Percentiles rank a stretch among this genome's conserved stretches.
Evolutionary conservation across 2,888 invertebrate species (phyloP).

Genomic region (Diloba caeruleocephala): DNA sequence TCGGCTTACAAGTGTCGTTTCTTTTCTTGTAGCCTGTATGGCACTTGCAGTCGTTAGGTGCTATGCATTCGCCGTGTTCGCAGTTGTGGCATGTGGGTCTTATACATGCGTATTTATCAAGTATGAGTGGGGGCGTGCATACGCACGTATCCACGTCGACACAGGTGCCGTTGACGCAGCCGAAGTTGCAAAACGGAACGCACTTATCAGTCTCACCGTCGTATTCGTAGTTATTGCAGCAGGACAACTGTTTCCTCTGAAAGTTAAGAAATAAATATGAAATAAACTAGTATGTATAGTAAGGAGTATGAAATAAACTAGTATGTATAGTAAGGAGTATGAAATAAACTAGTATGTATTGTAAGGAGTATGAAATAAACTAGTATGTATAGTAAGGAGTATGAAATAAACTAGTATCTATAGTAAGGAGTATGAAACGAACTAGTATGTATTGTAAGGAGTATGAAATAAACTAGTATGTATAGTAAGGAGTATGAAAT

Average conservation of each 20-base stretch:
- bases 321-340: too few relatives aligned
- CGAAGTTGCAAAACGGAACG: conserved; percentile 19
- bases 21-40: conserved; percentile 67
- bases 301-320: too few relatives aligned
- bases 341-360: too few relatives aligned
- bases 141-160: conserved; percentile 10
- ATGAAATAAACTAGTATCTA: too few relatives aligned
- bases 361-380: too few relatives aligned
- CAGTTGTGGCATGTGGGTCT: conserved; percentile 19
- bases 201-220: conserved; percentile 1
- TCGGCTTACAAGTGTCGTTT: conserved; percentile 36
- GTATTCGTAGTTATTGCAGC: conserved; percentile 20
- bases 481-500: too few relatives aligned
- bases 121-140: conserved; percentile 23
- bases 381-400: too few relatives aligned
- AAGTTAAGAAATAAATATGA: conserved; percentile 7
- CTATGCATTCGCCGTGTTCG: conserved; percentile 67
- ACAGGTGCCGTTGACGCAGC: conserved; percentile 25
- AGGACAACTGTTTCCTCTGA: conserved; percentile 13
- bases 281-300: too few relatives aligned
- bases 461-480: too few relatives aligned
- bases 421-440: too few relatives aligned
- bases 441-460: too few relatives aligned
- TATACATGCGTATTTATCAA: conserved; percentile 16
- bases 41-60: conserved; percentile 75